Evolutionary conservation across 2,888 invertebrate species (phyloP).

Genomic region (Torymus auratus): DNA sequence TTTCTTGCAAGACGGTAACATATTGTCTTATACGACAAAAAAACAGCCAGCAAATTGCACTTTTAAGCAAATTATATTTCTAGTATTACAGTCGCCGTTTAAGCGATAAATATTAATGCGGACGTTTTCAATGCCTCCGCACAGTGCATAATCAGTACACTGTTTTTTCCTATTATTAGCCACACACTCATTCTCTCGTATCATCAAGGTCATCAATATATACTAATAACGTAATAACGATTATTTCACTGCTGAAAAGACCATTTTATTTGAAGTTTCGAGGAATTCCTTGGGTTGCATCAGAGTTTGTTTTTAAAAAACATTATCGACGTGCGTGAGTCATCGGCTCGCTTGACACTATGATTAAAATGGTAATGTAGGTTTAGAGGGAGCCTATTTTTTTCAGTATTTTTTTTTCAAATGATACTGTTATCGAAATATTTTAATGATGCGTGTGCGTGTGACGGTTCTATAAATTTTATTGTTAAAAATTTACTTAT

Average conservation of each 20-base stretch:
- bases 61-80: not conserved
- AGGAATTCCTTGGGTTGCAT: conserved; percentile 2
- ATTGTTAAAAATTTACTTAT: too few relatives aligned
- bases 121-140: conserved; percentile 2
- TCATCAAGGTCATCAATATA: conserved; percentile 41
- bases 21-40: too few relatives aligned
- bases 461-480: too few relatives aligned
- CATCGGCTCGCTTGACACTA: conserved; percentile 11
- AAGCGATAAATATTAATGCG: conserved; percentile 10
- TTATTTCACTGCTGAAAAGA: conserved; percentile 8
- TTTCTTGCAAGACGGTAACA: too few relatives aligned
- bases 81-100: too few relatives aligned
- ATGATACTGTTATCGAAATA: too few relatives aligned
- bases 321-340: conserved; percentile 10
- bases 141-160: conserved; percentile 2
- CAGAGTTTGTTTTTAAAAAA: conserved; percentile 7
- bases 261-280: not conserved
- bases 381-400: conserved; percentile 1
- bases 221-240: not conserved
- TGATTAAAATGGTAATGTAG: conserved; percentile 19
- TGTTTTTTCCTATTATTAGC: conserved; percentile 44
- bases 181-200: conserved; percentile 16
- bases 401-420: not conserved
- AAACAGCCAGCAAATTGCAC: not conserved
- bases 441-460: too few relatives aligned